These are phyloP conservation scores for Dendronephthya gigantea DNA, from an alignment of 64 coral and sea anemone species.

Conservation along the genomic window DNA sequence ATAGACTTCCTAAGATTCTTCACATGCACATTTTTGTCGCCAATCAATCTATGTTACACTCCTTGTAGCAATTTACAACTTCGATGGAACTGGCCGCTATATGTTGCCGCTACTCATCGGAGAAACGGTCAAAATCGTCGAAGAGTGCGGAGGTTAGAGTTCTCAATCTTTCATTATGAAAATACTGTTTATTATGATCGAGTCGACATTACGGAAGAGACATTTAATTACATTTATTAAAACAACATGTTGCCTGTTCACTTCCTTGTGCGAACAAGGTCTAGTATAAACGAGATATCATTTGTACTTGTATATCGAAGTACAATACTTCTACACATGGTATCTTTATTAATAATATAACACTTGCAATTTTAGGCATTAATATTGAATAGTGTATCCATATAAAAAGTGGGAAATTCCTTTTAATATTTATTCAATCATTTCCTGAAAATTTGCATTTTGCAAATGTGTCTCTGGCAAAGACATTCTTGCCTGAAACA, in stretches of 20 bases:
- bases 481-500: no score
- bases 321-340: not conserved
- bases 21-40: no score
- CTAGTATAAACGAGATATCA: not conserved
- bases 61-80: not conserved
- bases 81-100: not conserved
- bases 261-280: not conserved
- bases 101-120: not conserved
- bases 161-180: not conserved
- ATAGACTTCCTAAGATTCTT: not conserved
- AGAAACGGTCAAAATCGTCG: slow-evolving; percentile 7
- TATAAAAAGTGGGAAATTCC: not conserved
- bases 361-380: no score
- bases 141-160: not conserved
- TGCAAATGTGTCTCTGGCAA: not conserved
- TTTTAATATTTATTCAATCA: not conserved
- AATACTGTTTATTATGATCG: not conserved
- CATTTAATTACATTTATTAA: not conserved
- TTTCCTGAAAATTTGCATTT: not conserved
- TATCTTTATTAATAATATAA: no score
- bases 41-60: not conserved
- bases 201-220: not conserved
- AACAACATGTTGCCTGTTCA: not conserved
- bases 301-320: not conserved
- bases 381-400: not conserved